Evolutionary conservation across 2,113 vertebrate species (phyloP).

Genomic region (Calypte anna): DNA sequence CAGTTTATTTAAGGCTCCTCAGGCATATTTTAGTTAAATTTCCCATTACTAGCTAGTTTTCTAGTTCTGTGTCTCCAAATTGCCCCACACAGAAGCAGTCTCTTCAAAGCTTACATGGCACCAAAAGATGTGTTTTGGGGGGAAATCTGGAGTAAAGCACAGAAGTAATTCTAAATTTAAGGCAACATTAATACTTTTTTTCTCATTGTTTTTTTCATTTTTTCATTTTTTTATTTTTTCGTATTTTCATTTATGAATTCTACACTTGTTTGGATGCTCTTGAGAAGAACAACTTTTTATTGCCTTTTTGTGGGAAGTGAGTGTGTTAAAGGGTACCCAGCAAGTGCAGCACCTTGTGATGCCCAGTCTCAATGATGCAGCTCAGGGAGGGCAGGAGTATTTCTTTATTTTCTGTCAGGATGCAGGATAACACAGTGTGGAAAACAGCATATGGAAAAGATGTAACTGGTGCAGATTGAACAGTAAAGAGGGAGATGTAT

Average conservation of each 20-base stretch:
- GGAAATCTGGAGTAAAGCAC: not conserved
- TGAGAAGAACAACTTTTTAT: not conserved
- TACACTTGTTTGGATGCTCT: not conserved
- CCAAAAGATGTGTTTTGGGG: not conserved
- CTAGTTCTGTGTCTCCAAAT: not conserved
- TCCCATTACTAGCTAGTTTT: not conserved
- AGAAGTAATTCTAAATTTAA: not conserved
- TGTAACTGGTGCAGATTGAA: not conserved
- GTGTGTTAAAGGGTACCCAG: not conserved
- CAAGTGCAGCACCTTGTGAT: not conserved
- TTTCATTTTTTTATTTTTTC: no score
- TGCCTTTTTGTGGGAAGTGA: not conserved
- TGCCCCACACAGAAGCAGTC: not conserved
- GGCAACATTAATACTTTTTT: not conserved
- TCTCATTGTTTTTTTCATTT: not conserved
- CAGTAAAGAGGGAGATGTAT: not conserved
- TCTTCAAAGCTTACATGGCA: not conserved
- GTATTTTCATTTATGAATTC: not conserved
- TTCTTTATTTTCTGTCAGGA: not conserved
- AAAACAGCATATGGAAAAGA: not conserved
- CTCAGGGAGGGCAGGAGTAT: not conserved
- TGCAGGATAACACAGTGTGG: rapidly evolving
- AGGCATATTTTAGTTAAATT: not conserved
- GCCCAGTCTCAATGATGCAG: rapidly evolving
- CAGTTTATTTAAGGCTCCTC: not conserved